These are phyloP conservation scores for Drosophila dives DNA, from an alignment of 2,888 invertebrate genomes.

Conservation along the genomic window DNA sequence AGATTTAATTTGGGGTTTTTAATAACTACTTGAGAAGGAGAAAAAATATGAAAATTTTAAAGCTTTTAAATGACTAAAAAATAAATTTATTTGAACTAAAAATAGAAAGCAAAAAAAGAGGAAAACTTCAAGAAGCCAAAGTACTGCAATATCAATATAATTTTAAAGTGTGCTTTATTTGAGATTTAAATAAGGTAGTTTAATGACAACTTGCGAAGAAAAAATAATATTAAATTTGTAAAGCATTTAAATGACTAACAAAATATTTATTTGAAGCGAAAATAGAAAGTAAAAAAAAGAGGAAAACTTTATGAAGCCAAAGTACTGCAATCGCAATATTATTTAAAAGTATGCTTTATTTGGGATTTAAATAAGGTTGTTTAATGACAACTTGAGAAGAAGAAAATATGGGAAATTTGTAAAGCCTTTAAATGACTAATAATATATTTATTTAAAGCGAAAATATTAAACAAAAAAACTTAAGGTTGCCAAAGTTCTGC, in stretches of 20 bases:
- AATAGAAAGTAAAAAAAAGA: no score
- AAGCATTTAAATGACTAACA: no score
- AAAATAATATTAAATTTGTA: no score
- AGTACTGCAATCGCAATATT: background rate
- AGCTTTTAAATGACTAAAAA: background rate
- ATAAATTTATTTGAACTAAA: no score
- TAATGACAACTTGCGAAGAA: no score
- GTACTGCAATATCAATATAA: no score
- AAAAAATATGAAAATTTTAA: background rate
- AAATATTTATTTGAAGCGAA: no score
- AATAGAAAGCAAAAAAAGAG: no score
- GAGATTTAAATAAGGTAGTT: no score
- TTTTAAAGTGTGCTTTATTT: no score
- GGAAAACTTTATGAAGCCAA: no score
- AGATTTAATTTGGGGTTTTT: background rate
- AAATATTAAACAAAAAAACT: background rate
- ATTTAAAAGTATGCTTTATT: background rate
- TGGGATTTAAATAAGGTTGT: background rate
- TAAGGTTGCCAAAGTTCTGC: background rate
- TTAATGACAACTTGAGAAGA: background rate
- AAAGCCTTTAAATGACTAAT: background rate
- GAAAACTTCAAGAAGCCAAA: no score
- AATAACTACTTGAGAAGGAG: background rate
- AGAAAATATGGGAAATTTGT: background rate
- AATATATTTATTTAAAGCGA: background rate